Base-by-base conservation (phyloP, 2,797 vertebrate genomes). In the Novumbra hubbsi region DNA sequence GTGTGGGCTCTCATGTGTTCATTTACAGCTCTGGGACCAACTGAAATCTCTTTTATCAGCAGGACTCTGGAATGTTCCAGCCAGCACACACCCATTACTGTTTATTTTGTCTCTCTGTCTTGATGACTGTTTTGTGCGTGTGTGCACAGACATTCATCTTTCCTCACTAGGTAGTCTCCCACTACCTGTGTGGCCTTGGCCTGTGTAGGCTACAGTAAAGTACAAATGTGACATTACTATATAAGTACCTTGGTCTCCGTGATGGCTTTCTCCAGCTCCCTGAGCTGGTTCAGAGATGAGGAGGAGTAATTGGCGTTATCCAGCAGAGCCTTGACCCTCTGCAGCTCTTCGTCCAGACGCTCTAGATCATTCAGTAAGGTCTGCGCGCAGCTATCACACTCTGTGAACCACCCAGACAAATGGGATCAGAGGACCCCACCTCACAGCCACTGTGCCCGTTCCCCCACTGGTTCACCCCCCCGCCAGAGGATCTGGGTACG, bases 351-450 rank as follows among this genome's bases (percentile, higher is more conserved):
- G 0, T 92, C 89, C 79, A 96, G 92, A 73, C 86, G 90, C 80
- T 94, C 94, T 89, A 99, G 76, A 79, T 98, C 96, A 0, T 88
- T 78, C 14, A 97, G 84, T 71, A 99, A 92, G 0, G 94, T 96
- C 82, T 94, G 90, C 49, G 96, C 96, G 78, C 98, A 99, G 83
- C 90, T 97, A 75, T 96, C 96, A 0, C 98, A 99, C 68, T 95
- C 98, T 99, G 87, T 17, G 89, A 70, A 82, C 71, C 4, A 49
- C 1, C 45, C 52, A 68, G 9, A 71, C 5, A 76, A n/a, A 70
- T 0, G 24, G 62, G 41, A 49, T 32, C 38, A 45, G 52, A 15
- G 12, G 9, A 64, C 28, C 62, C 7, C 28, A 15, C 12, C 3
- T 28, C n/a, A 15, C 14, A 32, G 17, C 12, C 16, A 30, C 62